phyloP scores from a whole-genome alignment of 1,140 invertebrate genomes.

The Pogonus chalceus region DNA sequence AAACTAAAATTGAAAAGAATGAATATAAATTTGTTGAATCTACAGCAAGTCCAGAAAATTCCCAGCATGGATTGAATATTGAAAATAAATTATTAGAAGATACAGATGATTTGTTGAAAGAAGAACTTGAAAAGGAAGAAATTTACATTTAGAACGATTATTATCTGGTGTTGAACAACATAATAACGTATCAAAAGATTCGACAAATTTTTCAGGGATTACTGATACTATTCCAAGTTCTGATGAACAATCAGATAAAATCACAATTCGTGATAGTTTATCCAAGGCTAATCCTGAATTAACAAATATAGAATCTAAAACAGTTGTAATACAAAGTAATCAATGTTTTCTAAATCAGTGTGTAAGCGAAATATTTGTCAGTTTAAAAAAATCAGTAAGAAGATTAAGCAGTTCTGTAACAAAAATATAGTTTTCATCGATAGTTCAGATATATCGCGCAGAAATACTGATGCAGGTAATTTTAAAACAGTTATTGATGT shows the following conservation, averaged over 20 bases:
- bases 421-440: conserved; percentile 10
- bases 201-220: conserved; percentile 22
- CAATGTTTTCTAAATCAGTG: conserved; percentile 47
- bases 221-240: conserved; percentile 17
- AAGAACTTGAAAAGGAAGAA: no score
- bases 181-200: conserved; percentile 35
- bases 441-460: conserved; percentile 24
- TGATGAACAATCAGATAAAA: conserved; percentile 17
- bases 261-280: conserved; percentile 25
- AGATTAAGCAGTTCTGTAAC: conserved; percentile 36
- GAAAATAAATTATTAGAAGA: not conserved
- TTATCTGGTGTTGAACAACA: conserved; percentile 72
- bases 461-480: conserved; percentile 48
- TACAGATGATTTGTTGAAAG: not conserved
- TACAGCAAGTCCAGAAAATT: not conserved
- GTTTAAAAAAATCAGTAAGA: conserved; percentile 33
- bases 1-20: no score
- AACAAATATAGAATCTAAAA: not conserved
- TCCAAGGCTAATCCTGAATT: conserved; percentile 21
- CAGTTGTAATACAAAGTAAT: not conserved
- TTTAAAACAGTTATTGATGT: conserved; percentile 85
- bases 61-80: not conserved
- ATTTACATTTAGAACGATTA: conserved; percentile 75
- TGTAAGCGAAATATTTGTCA: conserved; percentile 53
- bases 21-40: not conserved